phyloP scores from a whole-genome alignment of 2,113 vertebrate genomes.

The Podarcis muralis region DNA sequence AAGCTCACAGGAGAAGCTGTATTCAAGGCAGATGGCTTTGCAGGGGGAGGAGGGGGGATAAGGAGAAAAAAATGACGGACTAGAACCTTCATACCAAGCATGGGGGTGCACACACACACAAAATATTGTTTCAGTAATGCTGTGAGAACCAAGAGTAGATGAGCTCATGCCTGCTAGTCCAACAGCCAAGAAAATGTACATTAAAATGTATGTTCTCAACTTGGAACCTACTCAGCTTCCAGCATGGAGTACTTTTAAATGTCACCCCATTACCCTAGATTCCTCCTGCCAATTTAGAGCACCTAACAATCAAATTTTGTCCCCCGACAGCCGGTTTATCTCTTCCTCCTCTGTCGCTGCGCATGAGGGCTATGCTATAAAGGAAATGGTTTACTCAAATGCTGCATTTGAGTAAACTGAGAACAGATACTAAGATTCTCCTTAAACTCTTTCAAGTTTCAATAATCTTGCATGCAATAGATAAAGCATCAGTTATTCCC shows the following conservation, averaged over 20 bases:
- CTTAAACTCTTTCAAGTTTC: conserved; percentile 5
- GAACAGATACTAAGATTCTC: conserved; percentile 31
- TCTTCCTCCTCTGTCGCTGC: not conserved
- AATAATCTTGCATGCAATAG: not conserved
- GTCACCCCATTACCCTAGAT: conserved; percentile 28
- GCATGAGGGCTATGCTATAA: conserved; percentile 4
- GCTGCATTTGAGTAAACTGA: not conserved
- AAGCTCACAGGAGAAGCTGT: conserved; percentile 36
- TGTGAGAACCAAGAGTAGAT: conserved; percentile 16
- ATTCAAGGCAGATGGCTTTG: conserved; percentile 14
- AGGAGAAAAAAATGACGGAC: conserved; percentile 26
- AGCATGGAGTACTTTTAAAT: conserved; percentile 20
- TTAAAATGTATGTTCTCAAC: conserved; percentile 46
- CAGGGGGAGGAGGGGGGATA: not conserved
- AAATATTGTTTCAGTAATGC: not conserved
- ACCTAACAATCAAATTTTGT: conserved; percentile 31
- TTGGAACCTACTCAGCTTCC: conserved; percentile 37
- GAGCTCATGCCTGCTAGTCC: not conserved
- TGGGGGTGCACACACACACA: not conserved
- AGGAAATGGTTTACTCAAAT: not conserved
- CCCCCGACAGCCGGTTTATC: conserved; percentile 30
- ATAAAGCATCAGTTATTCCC: conserved; percentile 1
- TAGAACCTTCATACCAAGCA: conserved; percentile 29
- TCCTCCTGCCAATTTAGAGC: conserved; percentile 41
- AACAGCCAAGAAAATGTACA: conserved; percentile 36